Base-by-base conservation (phyloP, 1,140 invertebrate species). In the Drosophila orosa region DNA sequence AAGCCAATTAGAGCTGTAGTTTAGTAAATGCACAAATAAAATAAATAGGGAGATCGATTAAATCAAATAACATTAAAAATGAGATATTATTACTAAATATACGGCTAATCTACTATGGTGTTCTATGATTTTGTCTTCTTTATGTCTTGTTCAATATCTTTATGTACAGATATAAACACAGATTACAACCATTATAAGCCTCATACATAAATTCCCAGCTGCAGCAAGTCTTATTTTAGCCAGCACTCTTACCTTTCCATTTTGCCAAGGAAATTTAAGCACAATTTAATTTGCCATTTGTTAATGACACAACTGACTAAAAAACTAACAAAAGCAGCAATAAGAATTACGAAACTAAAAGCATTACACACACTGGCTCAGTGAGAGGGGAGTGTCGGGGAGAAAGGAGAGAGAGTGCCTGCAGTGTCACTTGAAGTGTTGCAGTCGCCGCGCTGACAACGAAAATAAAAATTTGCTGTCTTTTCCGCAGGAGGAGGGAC, bases 241-340 rank as follows among this genome's bases (percentile, higher is more conserved):
- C 29, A 47, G 9, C 17, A 10, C 33, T 22, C 24, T 31, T 45
- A 40, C 71, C 48, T 37, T 35, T 27, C 31, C 35, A 19, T 48
- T 74, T 74, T 75, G 19, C 40, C 40, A 75, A 35, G 60, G 54
- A 67, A 78, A 81, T 81, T 81, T 67, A 86, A 87, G 82, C 82
- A 33, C 78, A 85, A 85, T 86, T 86, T 86, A 87, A 82, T 87
- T 86, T 86, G 61, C 69, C 69, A 85, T 85, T 86, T 86, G 83
- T 87, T 73, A 86, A 76, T 87, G 83, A 78, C 82, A 87, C 74
- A 71, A 42, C 69, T 78, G 61, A 39, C 59, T 39, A 75, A 62
- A 52, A 69, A 62, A 69, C 39, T 42, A 59, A 55, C 60, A 71
- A 52, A 55, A 75, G 50, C 60, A 59, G 55, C 56, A 60, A 35